phyloP scores from a whole-genome alignment of 2,797 vertebrate genomes.

The Sebastolobus alascanus region DNA sequence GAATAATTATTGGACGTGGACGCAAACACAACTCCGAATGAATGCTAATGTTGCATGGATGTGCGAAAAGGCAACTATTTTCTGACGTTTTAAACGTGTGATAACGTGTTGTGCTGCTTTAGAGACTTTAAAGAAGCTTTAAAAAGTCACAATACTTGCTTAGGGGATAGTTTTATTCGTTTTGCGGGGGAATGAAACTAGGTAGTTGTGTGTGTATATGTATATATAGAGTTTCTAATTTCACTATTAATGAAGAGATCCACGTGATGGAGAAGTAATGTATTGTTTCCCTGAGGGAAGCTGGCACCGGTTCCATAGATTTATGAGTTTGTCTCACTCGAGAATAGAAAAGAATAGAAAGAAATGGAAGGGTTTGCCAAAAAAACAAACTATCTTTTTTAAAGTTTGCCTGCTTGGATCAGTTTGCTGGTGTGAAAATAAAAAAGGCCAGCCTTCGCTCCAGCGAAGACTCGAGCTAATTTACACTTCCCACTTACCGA shows the following conservation, averaged over 20 bases:
- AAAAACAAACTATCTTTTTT: background rate
- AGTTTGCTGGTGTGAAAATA: slow-evolving; percentile 29
- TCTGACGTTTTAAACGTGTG: background rate
- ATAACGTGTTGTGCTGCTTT: background rate
- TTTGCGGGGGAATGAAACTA: background rate
- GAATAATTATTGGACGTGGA: background rate
- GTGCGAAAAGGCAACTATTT: too few species aligned
- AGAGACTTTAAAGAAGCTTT: background rate
- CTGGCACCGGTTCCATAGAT: background rate
- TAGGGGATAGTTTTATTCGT: background rate
- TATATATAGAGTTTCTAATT: background rate
- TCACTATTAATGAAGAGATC: background rate
- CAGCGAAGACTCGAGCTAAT: slow-evolving; percentile 16
- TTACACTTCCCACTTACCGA: slow-evolving; percentile 56
- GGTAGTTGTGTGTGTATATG: background rate
- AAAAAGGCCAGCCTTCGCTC: slow-evolving; percentile 27
- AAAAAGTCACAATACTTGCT: background rate
- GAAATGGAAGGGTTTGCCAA: background rate
- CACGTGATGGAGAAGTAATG: background rate
- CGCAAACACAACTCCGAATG: background rate
- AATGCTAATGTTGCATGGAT: background rate
- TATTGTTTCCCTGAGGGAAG: background rate
- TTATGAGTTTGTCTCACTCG: background rate
- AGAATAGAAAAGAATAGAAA: background rate
- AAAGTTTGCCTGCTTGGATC: background rate